These are phyloP conservation scores for Tauraco erythrolophus DNA, from an alignment of 2,113 vertebrate species.

Conservation along the genomic window DNA sequence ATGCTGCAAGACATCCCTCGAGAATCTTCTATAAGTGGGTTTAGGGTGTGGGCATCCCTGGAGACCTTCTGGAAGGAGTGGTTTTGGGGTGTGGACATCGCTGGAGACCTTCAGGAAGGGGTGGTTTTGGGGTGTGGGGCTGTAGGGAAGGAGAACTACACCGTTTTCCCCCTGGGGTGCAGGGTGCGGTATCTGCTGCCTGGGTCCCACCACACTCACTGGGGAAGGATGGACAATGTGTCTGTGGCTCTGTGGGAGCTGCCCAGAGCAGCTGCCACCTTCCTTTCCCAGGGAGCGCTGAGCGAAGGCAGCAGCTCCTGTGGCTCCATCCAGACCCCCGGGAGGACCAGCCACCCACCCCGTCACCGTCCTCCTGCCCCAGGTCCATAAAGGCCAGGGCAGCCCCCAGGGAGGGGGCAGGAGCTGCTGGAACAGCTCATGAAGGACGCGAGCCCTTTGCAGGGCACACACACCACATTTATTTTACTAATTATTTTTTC, in stretches of 20 bases:
- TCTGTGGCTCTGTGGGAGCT: fast-evolving
- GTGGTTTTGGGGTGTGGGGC: neutral
- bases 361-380: fast-evolving
- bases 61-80: too few relatives aligned
- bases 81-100: fast-evolving
- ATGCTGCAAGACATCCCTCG: neutral
- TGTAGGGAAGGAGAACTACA: neutral
- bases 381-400: neutral
- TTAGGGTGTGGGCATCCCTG: neutral
- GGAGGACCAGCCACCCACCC: neutral
- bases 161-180: fast-evolving
- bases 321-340: neutral
- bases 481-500: too few relatives aligned
- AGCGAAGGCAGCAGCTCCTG: neutral
- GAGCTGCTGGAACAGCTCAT: neutral
- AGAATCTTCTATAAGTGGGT: neutral
- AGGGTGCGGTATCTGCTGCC: neutral
- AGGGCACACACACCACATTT: too few relatives aligned
- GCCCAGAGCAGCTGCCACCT: neutral
- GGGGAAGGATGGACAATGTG: neutral
- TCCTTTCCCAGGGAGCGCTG: neutral
- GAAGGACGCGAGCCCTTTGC: neutral
- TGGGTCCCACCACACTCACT: fast-evolving
- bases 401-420: neutral
- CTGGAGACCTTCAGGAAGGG: fast-evolving